A percentile compares a stretch with the other conserved stretches of the same genome.
These are phyloP conservation scores for Chironomus striatipennis DNA, from an alignment of 1,140 invertebrate species.

Conservation along the genomic window DNA sequence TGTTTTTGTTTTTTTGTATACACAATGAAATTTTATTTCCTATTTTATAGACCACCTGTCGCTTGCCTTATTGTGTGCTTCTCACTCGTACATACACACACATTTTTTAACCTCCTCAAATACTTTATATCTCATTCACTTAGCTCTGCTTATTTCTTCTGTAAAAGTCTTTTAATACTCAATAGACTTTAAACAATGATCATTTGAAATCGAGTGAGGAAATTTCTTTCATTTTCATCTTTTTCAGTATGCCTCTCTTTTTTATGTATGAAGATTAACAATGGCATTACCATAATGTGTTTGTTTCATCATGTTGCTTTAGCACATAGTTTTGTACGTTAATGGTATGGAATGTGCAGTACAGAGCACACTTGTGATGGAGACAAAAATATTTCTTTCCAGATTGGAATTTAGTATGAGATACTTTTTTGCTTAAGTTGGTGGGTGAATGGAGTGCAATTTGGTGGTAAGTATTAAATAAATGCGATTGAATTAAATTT, in stretches of 20 bases:
- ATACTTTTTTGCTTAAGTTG: no score
- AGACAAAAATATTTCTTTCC: no score
- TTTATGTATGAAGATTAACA: slow-evolving; percentile 15
- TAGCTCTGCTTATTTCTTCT: no score
- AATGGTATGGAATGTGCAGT: no score
- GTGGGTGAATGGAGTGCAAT: no score
- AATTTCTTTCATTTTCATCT: background rate
- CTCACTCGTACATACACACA: background rate
- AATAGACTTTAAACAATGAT: slow-evolving; percentile 1
- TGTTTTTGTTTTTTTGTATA: background rate
- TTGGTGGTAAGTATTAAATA: no score
- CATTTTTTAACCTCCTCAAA: background rate
- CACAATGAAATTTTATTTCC: slow-evolving; percentile 21
- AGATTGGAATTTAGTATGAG: no score
- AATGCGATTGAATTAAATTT: no score
- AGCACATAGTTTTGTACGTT: background rate
- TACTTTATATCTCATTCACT: background rate
- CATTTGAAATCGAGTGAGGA: slow-evolving; percentile 3
- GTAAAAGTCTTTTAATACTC: no score
- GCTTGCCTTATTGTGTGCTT: background rate
- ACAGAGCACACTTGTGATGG: no score
- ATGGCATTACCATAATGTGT: slow-evolving; percentile 11
- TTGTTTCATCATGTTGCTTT: slow-evolving; percentile 7
- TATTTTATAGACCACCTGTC: slow-evolving; percentile 21
- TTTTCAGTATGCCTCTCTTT: background rate